Base-by-base conservation (phyloP, 2,113 vertebrate genomes). In the Columba janthina region DNA sequence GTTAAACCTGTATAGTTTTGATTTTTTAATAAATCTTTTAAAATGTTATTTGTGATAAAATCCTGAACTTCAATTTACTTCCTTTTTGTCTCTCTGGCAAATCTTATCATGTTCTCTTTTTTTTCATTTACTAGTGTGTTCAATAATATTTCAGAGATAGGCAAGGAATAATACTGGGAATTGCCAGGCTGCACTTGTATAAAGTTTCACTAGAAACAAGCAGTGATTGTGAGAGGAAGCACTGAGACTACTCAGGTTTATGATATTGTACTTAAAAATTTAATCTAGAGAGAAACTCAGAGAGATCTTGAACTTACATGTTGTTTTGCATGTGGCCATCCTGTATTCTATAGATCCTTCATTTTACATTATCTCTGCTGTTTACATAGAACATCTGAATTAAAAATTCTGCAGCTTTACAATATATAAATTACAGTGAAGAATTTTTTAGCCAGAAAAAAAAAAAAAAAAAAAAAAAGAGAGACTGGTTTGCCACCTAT, bases 371-470 rank as follows among this genome's bases (percentile, higher is more conserved):
- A 38, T 32, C 20, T 70, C 31, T 50, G 7, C 11, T 44, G 5
- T 65, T 91, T 69, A 38, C 12, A 18, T 24, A 31, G 54, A 76
- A 67, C 10, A 42, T 51, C 22, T 65, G 34, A 90, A 76, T 91
- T 86, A 61, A 80, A 91, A 87, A 17, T 73, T 42, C 6, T 25
- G 25, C 13, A 20, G 3, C 21, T 62, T 54, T 34, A 60, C 15
- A 11, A 6, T 73, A 10, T 57, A 8, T 36, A 0, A 0, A 46
- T 73, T 46, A 48, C 4, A 74, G 20, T 44, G 17, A 8, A 84
- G 16, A 2, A 26, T 3, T 24, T 71, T 92, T 88, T 81, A 78
- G 6, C 7, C 12, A 21, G 18, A 18, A 32, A 53, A 42, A 6
- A 36, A 44, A 26, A 19, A 32, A 36, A 51, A 51, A 5, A 26